Base-by-base conservation (phyloP, 2,888 invertebrate species). In the Drosophila ezoana region DNA sequence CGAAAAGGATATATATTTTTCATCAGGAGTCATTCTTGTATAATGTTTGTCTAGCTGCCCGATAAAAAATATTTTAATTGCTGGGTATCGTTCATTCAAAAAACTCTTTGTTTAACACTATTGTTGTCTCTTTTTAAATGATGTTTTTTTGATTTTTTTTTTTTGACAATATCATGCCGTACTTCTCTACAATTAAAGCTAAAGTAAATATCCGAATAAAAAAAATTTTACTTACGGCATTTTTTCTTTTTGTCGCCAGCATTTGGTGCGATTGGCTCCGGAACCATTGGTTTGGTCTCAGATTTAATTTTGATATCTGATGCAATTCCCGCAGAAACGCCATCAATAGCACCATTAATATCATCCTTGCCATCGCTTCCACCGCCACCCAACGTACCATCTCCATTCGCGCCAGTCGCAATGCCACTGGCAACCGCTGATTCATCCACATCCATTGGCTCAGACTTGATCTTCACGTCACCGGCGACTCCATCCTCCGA, bases 231-330 rank as follows among this genome's bases (percentile, higher is more conserved):
- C 94, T 93, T 93, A 94, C 94, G 93, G 91, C 96, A 96, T 87
- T 94, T 94, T 67, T 95, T 94, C 90, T 95, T 95, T 73, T 95
- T 95, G 62, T 95, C 95, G 72, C 92, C 93, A 57, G 92, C 94
- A 90, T 90, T 93, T 58, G 91, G 93, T 79, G 91, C 93, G 79
- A 93, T 93, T 41, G 93, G 94, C 89, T 93, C 94, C 67, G 93
- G 94, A 77, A 94, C 93, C 79, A 93, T 86, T 20, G 95, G 94
- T 86, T 95, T 96, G 4, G 94, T 93, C 76, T 95, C 95, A 2
- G 92, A 89, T 54, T 94, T 94, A 45, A 90, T 83, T 57, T 93
- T 93, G 53, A 92, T 89, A 59, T 92, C 91, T 6, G 65, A 16
- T 0, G 37, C 48, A 54, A 72, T 60, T 13, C 81, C 81, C 3